These are phyloP conservation scores for Cirrhinus molitorella DNA, from an alignment of 2,797 vertebrate genomes.

Conservation along the genomic window DNA sequence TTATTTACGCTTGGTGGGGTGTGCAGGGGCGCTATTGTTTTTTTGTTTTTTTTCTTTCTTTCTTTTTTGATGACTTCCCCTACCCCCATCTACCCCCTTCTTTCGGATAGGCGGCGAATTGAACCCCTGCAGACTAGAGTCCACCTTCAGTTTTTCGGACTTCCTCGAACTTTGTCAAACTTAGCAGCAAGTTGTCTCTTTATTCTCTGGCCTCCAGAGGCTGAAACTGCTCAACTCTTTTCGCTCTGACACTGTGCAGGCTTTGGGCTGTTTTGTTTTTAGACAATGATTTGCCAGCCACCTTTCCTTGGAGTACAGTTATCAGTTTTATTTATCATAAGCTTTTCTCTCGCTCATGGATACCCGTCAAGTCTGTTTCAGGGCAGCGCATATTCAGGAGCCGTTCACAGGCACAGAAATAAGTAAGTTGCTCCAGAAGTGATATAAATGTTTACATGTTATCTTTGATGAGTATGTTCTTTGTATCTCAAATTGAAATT, in stretches of 20 bases:
- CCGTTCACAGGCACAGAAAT: slow-evolving; percentile 75
- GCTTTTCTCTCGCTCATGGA: slow-evolving; percentile 68
- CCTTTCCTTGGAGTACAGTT: slow-evolving; percentile 66
- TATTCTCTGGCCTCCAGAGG: slow-evolving; percentile 31
- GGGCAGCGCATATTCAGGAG: slow-evolving; percentile 70
- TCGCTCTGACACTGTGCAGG: slow-evolving; percentile 42
- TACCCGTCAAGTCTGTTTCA: slow-evolving; percentile 75
- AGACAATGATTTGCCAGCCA: slow-evolving; percentile 60
- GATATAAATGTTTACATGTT: neutral
- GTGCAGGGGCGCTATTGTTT: slow-evolving; percentile 52
- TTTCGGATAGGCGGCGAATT: slow-evolving; percentile 11
- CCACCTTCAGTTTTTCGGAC: slow-evolving; percentile 68
- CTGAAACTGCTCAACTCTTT: slow-evolving; percentile 41
- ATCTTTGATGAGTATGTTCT: neutral
- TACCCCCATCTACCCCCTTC: slow-evolving; percentile 55
- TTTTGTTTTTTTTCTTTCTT: neutral
- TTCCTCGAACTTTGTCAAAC: slow-evolving; percentile 72
- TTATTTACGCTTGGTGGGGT: slow-evolving; percentile 30
- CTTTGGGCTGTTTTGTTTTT: slow-evolving; percentile 46
- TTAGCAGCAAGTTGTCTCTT: slow-evolving; percentile 46
- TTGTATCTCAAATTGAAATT: neutral
- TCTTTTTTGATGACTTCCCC: slow-evolving; percentile 44
- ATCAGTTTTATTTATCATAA: slow-evolving; percentile 71
- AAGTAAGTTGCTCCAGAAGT: slow-evolving; percentile 69
- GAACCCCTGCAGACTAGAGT: slow-evolving; percentile 51